Conservation (phyloP, 1,140 invertebrate species). For the Dendroctonus valens region DNA sequence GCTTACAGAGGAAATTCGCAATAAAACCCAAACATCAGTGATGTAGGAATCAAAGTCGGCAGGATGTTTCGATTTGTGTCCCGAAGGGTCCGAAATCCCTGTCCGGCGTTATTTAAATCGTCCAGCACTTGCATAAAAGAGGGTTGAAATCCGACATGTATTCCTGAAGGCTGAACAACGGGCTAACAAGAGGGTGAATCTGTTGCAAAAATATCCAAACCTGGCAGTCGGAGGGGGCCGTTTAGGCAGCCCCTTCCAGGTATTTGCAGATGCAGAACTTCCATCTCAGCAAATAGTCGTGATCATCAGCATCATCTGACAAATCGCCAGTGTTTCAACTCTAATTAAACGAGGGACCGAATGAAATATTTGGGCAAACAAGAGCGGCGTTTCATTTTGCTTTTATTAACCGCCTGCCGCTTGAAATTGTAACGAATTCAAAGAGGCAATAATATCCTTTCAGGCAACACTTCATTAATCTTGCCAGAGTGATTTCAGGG, state of each 20-base stretch:
- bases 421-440: conserved; percentile 28
- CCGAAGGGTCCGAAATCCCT: conserved; percentile 6
- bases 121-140: conserved; percentile 24
- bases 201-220: conserved; percentile 20
- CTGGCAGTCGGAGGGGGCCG: too few species aligned
- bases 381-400: conserved; percentile 23
- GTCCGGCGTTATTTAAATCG: conserved; percentile 23
- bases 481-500: conserved; percentile 15
- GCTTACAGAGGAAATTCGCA: too few species aligned
- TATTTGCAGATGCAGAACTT: too few species aligned
- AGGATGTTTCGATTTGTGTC: conserved; percentile 10
- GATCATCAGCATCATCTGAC: not conserved
- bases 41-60: too few species aligned
- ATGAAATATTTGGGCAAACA: conserved; percentile 27
- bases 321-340: conserved; percentile 15
- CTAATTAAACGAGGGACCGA: conserved; percentile 17
- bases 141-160: conserved; percentile 26
- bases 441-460: conserved; percentile 31
- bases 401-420: conserved; percentile 27
- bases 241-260: too few species aligned
- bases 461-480: conserved; percentile 28
- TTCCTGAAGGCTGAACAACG: conserved; percentile 19
- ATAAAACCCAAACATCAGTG: too few species aligned
- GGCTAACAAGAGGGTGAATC: conserved; percentile 26
- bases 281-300: too few species aligned